A percentile compares a stretch with the other conserved stretches of the same genome.
Evolutionary conservation across 2,888 invertebrate species (phyloP).

Genomic region (Bedellia somnulentella): DNA sequence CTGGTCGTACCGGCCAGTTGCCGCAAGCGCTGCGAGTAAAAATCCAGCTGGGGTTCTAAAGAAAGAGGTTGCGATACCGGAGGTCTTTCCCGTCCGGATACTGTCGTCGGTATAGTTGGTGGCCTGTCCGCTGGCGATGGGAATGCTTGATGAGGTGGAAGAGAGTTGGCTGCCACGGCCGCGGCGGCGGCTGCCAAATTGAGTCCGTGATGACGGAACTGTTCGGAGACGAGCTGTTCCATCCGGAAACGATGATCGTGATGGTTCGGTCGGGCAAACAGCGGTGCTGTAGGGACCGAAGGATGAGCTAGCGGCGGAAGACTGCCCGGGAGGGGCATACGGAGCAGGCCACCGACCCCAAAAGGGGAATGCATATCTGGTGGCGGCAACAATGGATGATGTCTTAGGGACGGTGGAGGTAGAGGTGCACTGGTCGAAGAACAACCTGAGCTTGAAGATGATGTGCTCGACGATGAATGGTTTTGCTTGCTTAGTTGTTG

Average conservation of each 20-base stretch:
- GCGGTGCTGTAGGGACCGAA: constrained; percentile 71
- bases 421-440: constrained; percentile 57
- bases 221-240: constrained; percentile 82
- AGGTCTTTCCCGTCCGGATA: constrained; percentile 51
- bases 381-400: constrained; percentile 69
- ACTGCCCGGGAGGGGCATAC: constrained; percentile 72
- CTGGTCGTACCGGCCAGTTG: constrained; percentile 95
- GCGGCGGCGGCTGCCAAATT: constrained; percentile 77
- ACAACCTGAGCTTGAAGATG: constrained; percentile 59
- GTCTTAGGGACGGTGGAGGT: constrained; percentile 65
- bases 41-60: constrained; percentile 92
- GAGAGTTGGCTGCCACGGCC: constrained; percentile 65
- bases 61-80: constrained; percentile 67
- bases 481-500: constrained; percentile 49
- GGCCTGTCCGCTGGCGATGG: constrained; percentile 64
- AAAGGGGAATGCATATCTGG: constrained; percentile 77
- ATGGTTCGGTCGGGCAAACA: constrained; percentile 76
- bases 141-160: constrained; percentile 65
- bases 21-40: constrained; percentile 99
- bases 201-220: constrained; percentile 78
- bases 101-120: constrained; percentile 52
- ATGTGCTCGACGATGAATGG: constrained; percentile 61
- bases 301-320: constrained; percentile 66
- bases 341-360: constrained; percentile 69
- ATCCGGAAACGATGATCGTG: constrained; percentile 80